Evolutionary conservation across 1,140 invertebrate genomes (phyloP), one percentile per base, ranked within the genome.

Genomic region (Nixonia krombeini): DNA sequence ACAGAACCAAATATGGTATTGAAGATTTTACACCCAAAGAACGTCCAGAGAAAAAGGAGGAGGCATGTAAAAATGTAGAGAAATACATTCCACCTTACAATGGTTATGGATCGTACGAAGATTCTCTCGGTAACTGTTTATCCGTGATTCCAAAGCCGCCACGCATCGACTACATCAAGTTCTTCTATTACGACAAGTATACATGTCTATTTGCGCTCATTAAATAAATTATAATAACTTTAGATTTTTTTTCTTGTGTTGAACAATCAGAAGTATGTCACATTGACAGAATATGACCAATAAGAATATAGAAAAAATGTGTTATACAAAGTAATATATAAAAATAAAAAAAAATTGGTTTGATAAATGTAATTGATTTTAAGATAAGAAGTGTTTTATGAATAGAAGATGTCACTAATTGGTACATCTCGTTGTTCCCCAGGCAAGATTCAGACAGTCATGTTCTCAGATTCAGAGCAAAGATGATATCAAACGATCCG

Each of bases 81-180:
- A 85, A 86, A 18, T 81, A 90, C 40, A 75, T 93, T 21, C 94
- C 95, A 7, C 94, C 94, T 0, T 96, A 94, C 87, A 96, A 96
- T 75, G 94, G 94, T 3, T 95, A 90, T 82, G 95, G 95, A 3
- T 90, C 89, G 0, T 91, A 93, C 63, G 93, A 95, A 67, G 95
- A 97, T 82, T 96, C 94, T 0, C 89, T 95, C 15, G 91, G 91
- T 56, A 95, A 95, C 75, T 96, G 94, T 78, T 86, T 91, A 2
- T 89, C 89, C 0, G 86, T 96, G 0, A 87, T 93, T 50, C 92
- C 92, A 0, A 92, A 93, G 72, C 84, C 91, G 0, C 91, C 91
- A 0, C 91, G 91, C 74, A 88, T 88, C 35, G 91, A 95, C 80
- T 92, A 93, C 62, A 88, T 91, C 10, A 94, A 94, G 79, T 93